Base-by-base conservation (phyloP, 2,888 invertebrate genomes). In the Dusona sp. region DNA sequence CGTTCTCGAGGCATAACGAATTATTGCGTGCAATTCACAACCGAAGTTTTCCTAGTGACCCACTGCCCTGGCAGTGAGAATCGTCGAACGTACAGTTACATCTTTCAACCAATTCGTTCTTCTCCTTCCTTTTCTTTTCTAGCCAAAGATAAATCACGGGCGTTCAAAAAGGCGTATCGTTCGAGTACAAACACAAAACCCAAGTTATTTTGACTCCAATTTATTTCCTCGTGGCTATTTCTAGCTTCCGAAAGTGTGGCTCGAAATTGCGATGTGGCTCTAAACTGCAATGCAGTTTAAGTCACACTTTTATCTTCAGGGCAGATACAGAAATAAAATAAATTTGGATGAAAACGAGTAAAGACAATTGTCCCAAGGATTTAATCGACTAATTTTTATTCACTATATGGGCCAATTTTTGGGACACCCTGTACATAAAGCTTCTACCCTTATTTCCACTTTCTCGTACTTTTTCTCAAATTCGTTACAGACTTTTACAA, bases 21-120 rank as follows among this genome's bases (percentile, higher is more conserved):
- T 85, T 88, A 88, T 90, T 89, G 89, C 89, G 88, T 89, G 90
- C 90, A 89, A 90, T 91, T 90, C 83, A 80, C 88, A 86, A 88
- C 89, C 87, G 89, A 81, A 89, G 84, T 89, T 87, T 73, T 79
- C 87, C 86, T 75, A 61, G 82, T 90, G 89, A 90, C 90, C 90
- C 90, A 91, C 67, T 90, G 89, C 88, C 88, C 89, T 88, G 67
- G 57, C 57, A 79, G 29, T 33, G 64, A 61, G 72, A 80, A 82
- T 86, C 84, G 77, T 36, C 54, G 1, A 38, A 33, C 68, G 13
- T 29, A 22, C 29, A 22, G 68, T 36, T 48, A 16, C 80, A 3
- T 22, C 67, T n/a, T n/a, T n/a, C n/a, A n/a, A n/a, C n/a, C n/a
- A n/a, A n/a, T n/a, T n/a, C n/a, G n/a, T n/a, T n/a, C n/a, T n/a